Conservation (phyloP, 2,797 vertebrate genomes). For the Premnoplex brunnescens region DNA sequence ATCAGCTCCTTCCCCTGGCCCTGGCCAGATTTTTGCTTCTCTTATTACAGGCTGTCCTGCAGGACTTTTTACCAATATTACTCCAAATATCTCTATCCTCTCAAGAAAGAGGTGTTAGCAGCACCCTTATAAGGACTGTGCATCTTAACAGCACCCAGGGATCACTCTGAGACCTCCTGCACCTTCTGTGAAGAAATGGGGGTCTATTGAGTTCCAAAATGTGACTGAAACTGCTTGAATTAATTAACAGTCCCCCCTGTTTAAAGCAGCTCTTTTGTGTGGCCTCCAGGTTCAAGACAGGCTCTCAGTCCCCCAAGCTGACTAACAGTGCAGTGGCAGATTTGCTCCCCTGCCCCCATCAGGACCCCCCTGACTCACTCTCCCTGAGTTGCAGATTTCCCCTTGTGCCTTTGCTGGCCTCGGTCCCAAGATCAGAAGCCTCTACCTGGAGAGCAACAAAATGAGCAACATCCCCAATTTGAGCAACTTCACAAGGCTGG, state of each 20-base stretch:
- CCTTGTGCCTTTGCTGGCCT: slow-evolving; percentile 84
- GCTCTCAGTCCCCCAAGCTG: not conserved
- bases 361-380: not conserved
- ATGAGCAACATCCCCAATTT: slow-evolving; percentile 83
- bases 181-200: not conserved
- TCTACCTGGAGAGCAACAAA: slow-evolving; percentile 89
- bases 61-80: not conserved
- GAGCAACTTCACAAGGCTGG: slow-evolving; percentile 79
- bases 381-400: slow-evolving; percentile 78
- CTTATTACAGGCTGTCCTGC: not conserved
- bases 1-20: not conserved
- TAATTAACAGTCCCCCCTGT: not conserved
- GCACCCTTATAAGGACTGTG: not conserved
- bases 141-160: not conserved
- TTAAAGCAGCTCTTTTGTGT: not conserved
- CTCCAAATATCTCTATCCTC: not conserved
- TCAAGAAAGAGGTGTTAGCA: not conserved
- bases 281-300: accelerated
- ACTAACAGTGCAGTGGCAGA: not conserved
- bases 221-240: not conserved
- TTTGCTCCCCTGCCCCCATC: not conserved
- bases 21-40: not conserved
- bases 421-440: slow-evolving; percentile 81
- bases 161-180: not conserved
- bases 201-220: not conserved